Evolutionary conservation across 2,888 invertebrate species (phyloP).

Genomic region (Marronus borbonicus): DNA sequence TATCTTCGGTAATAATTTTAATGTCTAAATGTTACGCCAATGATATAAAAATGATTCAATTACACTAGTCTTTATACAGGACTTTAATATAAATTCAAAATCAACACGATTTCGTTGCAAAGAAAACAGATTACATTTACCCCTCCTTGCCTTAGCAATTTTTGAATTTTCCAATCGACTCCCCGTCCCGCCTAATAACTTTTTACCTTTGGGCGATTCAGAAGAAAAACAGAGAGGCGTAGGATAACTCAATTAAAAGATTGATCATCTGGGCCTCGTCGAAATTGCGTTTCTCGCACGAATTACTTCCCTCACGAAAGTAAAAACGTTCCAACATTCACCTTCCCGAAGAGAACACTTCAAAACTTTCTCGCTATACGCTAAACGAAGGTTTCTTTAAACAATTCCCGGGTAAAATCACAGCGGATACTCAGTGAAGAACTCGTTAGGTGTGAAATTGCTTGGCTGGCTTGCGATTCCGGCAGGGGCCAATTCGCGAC

Average conservation of each 20-base stretch:
- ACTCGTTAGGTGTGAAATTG: conserved; percentile 42
- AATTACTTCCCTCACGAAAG: conserved; percentile 26
- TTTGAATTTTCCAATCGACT: not conserved
- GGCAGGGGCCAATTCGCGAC: too few relatives aligned
- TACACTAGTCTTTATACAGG: too few relatives aligned
- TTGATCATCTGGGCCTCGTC: not conserved
- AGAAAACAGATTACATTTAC: too few relatives aligned
- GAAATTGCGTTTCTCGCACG: conserved; percentile 8
- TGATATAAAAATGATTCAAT: too few relatives aligned
- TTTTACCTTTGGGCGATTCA: not conserved
- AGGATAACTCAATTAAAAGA: conserved; percentile 22
- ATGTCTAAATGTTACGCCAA: too few relatives aligned
- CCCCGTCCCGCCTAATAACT: not conserved
- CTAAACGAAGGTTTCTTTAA: conserved; percentile 28
- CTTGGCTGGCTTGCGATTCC: not conserved
- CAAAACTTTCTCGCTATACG: conserved; percentile 33
- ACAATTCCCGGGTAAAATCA: conserved; percentile 31
- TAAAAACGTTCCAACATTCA: conserved; percentile 10
- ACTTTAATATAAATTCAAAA: too few relatives aligned
- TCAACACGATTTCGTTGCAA: too few relatives aligned
- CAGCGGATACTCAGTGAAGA: conserved; percentile 15
- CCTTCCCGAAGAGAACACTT: conserved; percentile 1
- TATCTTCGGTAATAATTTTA: too few relatives aligned
- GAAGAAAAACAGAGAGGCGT: not conserved
- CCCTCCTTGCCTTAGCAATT: too few relatives aligned